phyloP scores from a whole-genome alignment of 2,888 invertebrate species.

The Lepetodrilus schrolli region DNA sequence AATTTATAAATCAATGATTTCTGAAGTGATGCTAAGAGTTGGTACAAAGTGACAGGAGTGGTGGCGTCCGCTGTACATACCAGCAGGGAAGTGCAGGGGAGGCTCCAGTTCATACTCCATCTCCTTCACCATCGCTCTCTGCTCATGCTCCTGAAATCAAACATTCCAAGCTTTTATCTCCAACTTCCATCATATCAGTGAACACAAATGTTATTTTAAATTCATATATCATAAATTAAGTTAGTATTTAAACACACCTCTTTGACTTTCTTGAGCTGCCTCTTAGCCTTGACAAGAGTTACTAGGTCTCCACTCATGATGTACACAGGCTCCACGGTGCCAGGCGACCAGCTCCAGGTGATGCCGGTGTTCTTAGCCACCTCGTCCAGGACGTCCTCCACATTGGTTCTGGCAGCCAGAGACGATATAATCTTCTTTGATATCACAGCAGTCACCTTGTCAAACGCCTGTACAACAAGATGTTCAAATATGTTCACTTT shows the following conservation, averaged over 20 bases:
- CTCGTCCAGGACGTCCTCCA: conserved; percentile 45
- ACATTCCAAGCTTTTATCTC: too few species aligned
- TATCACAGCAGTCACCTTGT: conserved; percentile 47
- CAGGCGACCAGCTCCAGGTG: conserved; percentile 39
- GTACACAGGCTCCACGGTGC: conserved; percentile 28
- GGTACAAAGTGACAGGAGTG: too few species aligned
- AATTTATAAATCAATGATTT: too few species aligned
- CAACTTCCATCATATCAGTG: too few species aligned
- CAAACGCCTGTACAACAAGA: conserved; percentile 44
- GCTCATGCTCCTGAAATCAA: neutral
- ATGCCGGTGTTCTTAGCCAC: conserved; percentile 44
- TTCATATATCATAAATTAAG: too few species aligned
- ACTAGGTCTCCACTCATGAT: conserved; percentile 26
- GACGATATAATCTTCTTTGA: conserved; percentile 32
- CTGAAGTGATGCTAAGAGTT: too few species aligned
- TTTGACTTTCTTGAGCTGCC: neutral
- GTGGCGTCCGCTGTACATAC: too few species aligned
- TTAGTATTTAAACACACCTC: too few species aligned
- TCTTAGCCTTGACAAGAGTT: conserved; percentile 6
- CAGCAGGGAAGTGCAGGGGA: neutral
- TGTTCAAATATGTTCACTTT: too few species aligned
- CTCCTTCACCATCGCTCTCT: neutral
- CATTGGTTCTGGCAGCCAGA: conserved; percentile 23
- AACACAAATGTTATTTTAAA: too few species aligned
- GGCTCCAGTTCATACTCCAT: neutral